phyloP scores from a whole-genome alignment of 1,140 invertebrate species.

The Zaprionus gabonicus region DNA sequence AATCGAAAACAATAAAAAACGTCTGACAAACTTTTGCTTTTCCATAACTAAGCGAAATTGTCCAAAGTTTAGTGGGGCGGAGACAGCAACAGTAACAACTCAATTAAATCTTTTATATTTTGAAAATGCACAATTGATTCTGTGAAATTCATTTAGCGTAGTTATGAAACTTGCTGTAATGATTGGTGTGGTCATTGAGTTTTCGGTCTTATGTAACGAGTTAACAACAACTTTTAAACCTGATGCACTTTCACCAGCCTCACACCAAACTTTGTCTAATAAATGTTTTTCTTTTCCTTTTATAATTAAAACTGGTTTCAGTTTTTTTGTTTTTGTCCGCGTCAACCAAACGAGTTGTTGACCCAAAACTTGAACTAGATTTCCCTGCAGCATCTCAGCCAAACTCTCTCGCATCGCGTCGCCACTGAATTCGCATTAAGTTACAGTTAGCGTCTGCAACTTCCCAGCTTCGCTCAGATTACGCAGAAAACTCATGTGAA shows the following conservation, averaged over 20 bases:
- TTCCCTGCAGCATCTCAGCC: conserved; percentile 58
- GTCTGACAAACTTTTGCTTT: background rate
- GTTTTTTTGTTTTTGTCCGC: conserved; percentile 24
- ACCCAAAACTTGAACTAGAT: conserved; percentile 78
- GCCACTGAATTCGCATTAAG: conserved; percentile 53
- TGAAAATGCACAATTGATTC: conserved; percentile 55
- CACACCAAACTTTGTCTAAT: conserved; percentile 53
- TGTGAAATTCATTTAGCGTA: conserved; percentile 43
- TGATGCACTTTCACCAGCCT: conserved; percentile 66
- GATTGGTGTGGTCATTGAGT: background rate
- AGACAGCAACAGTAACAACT: conserved; percentile 3
- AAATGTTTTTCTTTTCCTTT: conserved; percentile 57
- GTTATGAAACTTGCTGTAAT: background rate
- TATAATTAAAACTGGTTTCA: conserved; percentile 78
- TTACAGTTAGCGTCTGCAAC: conserved; percentile 45
- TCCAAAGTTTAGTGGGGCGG: background rate
- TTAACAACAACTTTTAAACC: conserved; percentile 33
- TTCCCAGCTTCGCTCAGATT: conserved; percentile 23
- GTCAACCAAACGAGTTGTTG: conserved; percentile 47
- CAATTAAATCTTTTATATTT: conserved; percentile 52
- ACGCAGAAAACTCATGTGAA: conserved; percentile 73
- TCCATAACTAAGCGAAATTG: conserved; percentile 14
- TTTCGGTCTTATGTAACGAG: conserved; percentile 60
- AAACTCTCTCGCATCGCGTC: conserved; percentile 29
- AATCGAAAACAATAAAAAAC: conserved; percentile 38